Evolutionary conservation across 2,888 invertebrate genomes (phyloP), one percentile per base, ranked within the genome.

Genomic region (Octodonta nipae): DNA sequence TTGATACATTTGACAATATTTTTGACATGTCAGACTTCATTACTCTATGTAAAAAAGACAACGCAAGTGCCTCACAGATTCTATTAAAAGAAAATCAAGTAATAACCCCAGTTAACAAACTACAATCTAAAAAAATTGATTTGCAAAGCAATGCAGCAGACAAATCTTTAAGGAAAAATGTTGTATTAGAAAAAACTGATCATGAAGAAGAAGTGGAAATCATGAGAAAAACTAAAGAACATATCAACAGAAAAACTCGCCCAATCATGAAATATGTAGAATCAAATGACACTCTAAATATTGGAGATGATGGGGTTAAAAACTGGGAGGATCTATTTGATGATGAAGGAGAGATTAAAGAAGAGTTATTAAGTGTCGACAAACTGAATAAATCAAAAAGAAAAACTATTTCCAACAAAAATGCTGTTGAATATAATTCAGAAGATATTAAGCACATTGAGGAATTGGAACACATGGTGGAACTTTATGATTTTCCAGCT

Each of bases 291-390:
- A 48, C 49, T 11, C 41, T 56, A 31, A 41, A 44, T 30, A 54
- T 54, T 34, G 50, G 36, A 25, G 36, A 44, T 27, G 51, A 52
- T 30, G 47, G 50, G 34, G 42, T 60, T 15, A 52, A 56, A 30
- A 54, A 58, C 41, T 60, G 60, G 61, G 61, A 61, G 40, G 61
- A 60, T 44, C 49, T 61, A 33, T 58, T 59, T 43, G 51, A 56
- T 43, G 55, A 56, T 24, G 48, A 54, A 29, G 60, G 58, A 3
- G 52, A 58, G 33, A 33, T 52, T 32, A 48, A 51, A 34, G 52
- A 53, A 32, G 46, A 52, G 27, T 37, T 51, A 4, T n/a, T n/a
- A n/a, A n/a, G n/a, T n/a, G n/a, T n/a, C n/a, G n/a, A n/a, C n/a
- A n/a, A n/a, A n/a, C 22, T 22, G 22, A 2, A 2, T 10, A 22